Evolutionary conservation across 2,888 invertebrate genomes (phyloP).

Genomic region (Tetragnatha montana): DNA sequence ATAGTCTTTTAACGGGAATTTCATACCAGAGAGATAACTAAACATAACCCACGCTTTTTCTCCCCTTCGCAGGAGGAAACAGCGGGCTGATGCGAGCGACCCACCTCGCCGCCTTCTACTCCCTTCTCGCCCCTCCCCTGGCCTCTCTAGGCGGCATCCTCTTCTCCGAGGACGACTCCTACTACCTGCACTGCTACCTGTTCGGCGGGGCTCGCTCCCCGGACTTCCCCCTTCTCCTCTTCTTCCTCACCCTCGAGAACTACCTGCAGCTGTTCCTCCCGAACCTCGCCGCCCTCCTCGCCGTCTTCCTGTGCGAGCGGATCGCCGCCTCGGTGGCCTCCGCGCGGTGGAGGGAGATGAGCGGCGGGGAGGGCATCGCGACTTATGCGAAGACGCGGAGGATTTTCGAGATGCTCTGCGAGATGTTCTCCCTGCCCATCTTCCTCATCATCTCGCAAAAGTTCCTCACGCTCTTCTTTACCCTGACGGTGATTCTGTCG

Average conservation of each 20-base stretch:
- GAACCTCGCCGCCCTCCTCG: conserved; percentile 40
- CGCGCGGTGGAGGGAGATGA: background rate
- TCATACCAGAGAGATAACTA: too few relatives aligned
- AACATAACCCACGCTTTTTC: too few relatives aligned
- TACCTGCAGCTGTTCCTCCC: conserved; percentile 53
- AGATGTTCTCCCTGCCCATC: conserved; percentile 28
- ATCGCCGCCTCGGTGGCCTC: background rate
- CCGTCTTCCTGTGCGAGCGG: conserved; percentile 37
- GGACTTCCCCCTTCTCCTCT: background rate
- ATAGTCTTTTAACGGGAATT: too few relatives aligned
- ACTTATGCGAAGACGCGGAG: conserved; percentile 32
- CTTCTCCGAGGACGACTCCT: conserved; percentile 20
- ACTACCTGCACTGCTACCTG: conserved; percentile 52
- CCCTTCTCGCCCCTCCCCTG: conserved; percentile 17
- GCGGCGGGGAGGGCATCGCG: background rate
- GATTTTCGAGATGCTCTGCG: conserved; percentile 16
- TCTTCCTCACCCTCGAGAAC: conserved; percentile 53
- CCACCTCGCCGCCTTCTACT: conserved; percentile 6
- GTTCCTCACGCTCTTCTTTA: conserved; percentile 53
- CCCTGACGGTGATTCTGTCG: conserved; percentile 49
- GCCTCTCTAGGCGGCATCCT: conserved; percentile 26
- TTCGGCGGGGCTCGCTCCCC: conserved; percentile 17
- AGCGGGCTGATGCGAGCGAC: background rate
- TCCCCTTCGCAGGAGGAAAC: background rate
- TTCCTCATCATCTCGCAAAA: conserved; percentile 54